Evolutionary conservation across 2,888 invertebrate genomes (phyloP), one percentile per base, ranked within the genome.

Genomic region (Pristionchus mayeri): DNA sequence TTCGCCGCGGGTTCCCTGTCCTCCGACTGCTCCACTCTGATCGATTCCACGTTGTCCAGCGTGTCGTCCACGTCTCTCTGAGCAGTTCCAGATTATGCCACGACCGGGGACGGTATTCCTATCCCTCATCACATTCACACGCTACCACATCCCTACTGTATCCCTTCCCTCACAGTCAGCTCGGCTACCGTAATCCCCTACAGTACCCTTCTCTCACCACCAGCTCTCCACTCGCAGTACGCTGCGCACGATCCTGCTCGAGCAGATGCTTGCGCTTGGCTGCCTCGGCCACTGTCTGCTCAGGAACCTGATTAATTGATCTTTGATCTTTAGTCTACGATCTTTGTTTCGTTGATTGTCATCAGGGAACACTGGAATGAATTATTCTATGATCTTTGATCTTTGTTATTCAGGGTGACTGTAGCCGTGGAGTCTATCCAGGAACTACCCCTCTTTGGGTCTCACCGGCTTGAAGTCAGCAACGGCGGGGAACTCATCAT

Each of bases 41-140:
- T 44, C 71, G 71, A 71, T 18, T 71, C 71, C 40, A 71, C 71
- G n/a, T 13, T 11, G 71, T 71, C 71, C 40, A 71, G 40, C 40
- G 71, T 71, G 16, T 71, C 71, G 71, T 71, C 71, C 71, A 40
- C 71, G 71, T 71, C 71, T 18, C 71, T 34, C 71, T 71, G 40
- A 60, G 7, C n/a, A 54, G 18, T 54, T n/a, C n/a, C n/a, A n/a
- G n/a, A n/a, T n/a, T n/a, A n/a, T n/a, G n/a, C n/a, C n/a, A n/a
- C n/a, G n/a, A n/a, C n/a, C n/a, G n/a, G n/a, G n/a, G n/a, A n/a
- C n/a, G n/a, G n/a, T n/a, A n/a, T n/a, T n/a, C n/a, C n/a, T n/a
- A n/a, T n/a, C n/a, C n/a, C n/a, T n/a, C n/a, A n/a, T n/a, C n/a
- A n/a, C n/a, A n/a, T n/a, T n/a, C n/a, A n/a, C n/a, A n/a, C n/a